phyloP scores from a whole-genome alignment of 2,113 vertebrate genomes.

The Hippotragus niger region DNA sequence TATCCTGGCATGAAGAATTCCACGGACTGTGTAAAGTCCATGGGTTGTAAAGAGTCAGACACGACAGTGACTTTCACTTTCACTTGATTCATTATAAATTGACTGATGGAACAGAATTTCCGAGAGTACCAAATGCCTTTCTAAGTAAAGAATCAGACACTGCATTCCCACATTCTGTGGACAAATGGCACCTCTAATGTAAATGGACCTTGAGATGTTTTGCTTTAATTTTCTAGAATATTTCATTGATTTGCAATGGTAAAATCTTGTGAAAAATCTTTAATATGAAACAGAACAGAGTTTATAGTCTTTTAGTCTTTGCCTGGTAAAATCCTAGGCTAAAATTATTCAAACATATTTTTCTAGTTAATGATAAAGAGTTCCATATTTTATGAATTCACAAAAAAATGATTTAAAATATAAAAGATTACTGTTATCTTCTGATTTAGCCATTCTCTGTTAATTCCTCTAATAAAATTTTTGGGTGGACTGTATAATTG shows the following conservation, averaged over 20 bases:
- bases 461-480: constrained; percentile 12
- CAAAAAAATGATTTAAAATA: neutral
- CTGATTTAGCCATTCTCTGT: neutral
- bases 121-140: neutral
- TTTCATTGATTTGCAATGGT: neutral
- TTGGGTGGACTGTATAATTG: neutral
- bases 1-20: neutral
- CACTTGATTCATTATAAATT: neutral
- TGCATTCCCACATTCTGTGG: neutral
- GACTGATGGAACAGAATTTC: neutral
- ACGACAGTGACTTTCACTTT: neutral
- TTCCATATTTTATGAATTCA: constrained; percentile 6
- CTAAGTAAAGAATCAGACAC: neutral
- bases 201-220: neutral
- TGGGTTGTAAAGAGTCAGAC: neutral
- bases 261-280: constrained; percentile 24
- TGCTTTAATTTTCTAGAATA: neutral
- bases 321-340: neutral
- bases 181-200: neutral
- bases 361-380: constrained; percentile 15
- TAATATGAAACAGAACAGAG: neutral
- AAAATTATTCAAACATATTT: constrained; percentile 12
- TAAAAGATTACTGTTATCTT: constrained; percentile 8
- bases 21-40: neutral
- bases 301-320: neutral